These are phyloP conservation scores for Thalassophryne amazonica DNA, from an alignment of 2,797 vertebrate genomes.

Conservation along the genomic window DNA sequence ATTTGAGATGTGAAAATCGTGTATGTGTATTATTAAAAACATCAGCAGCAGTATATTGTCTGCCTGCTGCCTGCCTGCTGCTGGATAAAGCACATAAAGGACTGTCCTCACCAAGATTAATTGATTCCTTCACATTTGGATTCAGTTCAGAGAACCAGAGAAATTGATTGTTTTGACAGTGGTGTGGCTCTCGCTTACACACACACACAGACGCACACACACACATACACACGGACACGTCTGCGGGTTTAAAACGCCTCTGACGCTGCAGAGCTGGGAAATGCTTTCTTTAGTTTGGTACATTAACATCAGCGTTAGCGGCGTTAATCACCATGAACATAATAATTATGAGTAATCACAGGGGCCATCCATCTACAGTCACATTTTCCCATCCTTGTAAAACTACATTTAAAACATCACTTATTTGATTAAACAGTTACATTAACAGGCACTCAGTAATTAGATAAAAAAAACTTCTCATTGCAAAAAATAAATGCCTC, in stretches of 20 bases:
- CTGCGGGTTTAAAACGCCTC: not conserved
- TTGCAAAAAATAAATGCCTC: slow-evolving; percentile 61
- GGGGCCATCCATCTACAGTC: not conserved
- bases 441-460: slow-evolving; percentile 8
- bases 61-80: slow-evolving; percentile 28
- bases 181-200: slow-evolving; percentile 12
- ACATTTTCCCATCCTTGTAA: not conserved
- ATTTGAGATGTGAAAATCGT: not conserved
- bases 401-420: slow-evolving; percentile 24
- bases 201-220: slow-evolving; percentile 21
- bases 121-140: slow-evolving; percentile 66
- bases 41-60: slow-evolving; percentile 19
- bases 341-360: slow-evolving; percentile 18
- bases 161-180: slow-evolving; percentile 67
- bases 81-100: slow-evolving; percentile 51
- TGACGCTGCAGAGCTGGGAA: not conserved
- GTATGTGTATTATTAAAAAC: slow-evolving; percentile 13
- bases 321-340: slow-evolving; percentile 4
- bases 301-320: slow-evolving; percentile 16
- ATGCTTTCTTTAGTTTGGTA: slow-evolving; percentile 6
- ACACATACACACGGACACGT: not conserved
- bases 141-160: slow-evolving; percentile 64
- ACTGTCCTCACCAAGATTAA: slow-evolving; percentile 60
- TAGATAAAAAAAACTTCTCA: slow-evolving; percentile 28
- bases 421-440: slow-evolving; percentile 22